Conservation (phyloP, 64 coral and sea anemone genomes). For the Montipora efflorescens region DNA sequence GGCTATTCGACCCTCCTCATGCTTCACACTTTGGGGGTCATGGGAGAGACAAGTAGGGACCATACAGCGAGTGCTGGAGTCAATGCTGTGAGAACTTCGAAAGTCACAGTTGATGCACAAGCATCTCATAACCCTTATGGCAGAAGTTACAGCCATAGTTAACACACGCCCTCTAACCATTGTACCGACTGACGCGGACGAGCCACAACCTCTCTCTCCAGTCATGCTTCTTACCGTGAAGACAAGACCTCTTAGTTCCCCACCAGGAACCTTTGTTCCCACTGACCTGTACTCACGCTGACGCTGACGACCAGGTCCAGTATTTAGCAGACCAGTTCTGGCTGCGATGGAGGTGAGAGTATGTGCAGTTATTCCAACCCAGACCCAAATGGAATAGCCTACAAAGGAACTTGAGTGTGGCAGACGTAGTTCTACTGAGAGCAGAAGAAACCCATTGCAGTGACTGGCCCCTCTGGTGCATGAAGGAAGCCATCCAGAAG, state of each 20-base stretch:
- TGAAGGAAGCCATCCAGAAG: background rate
- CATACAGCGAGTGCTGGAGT: background rate
- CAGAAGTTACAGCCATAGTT: background rate
- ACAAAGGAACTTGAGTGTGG: background rate
- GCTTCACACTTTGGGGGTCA: no score
- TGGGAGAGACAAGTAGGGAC: conserved; percentile 5
- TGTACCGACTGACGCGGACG: background rate
- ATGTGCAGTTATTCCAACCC: conserved; percentile 43
- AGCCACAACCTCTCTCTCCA: conserved; percentile 2
- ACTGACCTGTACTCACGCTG: conserved; percentile 26
- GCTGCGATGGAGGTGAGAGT: conserved; percentile 28
- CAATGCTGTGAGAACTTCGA: background rate
- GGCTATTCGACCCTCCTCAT: conserved; percentile 30
- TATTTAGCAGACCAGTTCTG: conserved; percentile 8
- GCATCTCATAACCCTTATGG: background rate
- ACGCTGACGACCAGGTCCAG: background rate
- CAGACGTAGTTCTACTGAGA: no score
- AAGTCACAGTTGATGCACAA: background rate
- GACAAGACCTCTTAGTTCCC: background rate
- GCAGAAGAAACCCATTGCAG: no score
- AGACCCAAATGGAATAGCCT: conserved; percentile 30
- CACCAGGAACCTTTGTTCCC: conserved; percentile 6
- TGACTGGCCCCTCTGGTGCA: background rate
- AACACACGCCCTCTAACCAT: background rate
- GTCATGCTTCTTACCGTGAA: conserved; percentile 77